phyloP scores from a whole-genome alignment of 92 coral and sea anemone genomes.

The Umimayanthus chanpuru region DNA sequence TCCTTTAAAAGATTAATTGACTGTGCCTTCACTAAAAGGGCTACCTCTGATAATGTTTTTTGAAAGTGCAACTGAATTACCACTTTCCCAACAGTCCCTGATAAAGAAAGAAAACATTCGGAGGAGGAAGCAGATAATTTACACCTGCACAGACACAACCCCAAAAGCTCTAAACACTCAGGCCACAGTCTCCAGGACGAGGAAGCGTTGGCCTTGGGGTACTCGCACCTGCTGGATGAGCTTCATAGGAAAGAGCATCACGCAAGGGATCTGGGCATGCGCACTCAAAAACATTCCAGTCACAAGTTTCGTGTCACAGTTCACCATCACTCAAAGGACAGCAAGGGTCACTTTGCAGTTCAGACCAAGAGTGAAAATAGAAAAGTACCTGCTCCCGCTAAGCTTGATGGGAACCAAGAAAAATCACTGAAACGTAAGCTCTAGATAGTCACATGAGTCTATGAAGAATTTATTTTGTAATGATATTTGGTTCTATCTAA shows the following conservation, averaged over 20 bases:
- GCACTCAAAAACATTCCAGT: not conserved
- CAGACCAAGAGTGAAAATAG: not conserved
- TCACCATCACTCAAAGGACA: constrained; percentile 6
- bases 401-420: not conserved
- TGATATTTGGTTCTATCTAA: too few species aligned
- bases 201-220: constrained; percentile 7
- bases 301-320: constrained; percentile 39
- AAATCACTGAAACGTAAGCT: not conserved
- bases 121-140: not conserved
- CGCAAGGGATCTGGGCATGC: not conserved
- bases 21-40: too few species aligned
- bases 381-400: constrained; percentile 25
- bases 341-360: not conserved
- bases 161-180: not conserved
- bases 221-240: constrained; percentile 15
- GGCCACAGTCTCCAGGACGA: constrained; percentile 3
- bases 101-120: not conserved
- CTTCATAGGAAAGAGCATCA: constrained; percentile 11
- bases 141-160: constrained; percentile 22
- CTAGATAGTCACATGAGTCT: too few species aligned
- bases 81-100: not conserved
- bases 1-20: too few species aligned
- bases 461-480: too few species aligned
- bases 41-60: too few species aligned
- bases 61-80: not conserved